Conservation (phyloP, 2,888 invertebrate genomes). For the Tenthredo distinguenda region DNA sequence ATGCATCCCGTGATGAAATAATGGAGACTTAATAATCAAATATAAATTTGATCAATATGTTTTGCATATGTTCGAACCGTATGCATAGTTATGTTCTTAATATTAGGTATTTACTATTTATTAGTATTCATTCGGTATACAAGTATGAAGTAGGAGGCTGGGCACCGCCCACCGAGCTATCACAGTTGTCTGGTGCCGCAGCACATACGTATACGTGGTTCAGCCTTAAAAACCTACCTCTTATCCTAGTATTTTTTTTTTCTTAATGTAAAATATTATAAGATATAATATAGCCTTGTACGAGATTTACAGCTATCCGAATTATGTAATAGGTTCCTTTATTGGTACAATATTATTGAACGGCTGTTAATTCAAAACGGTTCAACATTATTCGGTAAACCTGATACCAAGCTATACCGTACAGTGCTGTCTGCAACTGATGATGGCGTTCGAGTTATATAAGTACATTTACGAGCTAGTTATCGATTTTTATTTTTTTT, state of each 20-base stretch:
- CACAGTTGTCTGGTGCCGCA: conserved; percentile 78
- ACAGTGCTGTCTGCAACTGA: conserved; percentile 67
- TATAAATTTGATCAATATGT: conserved; percentile 44
- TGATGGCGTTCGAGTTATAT: conserved; percentile 61
- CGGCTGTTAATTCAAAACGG: conserved; percentile 18
- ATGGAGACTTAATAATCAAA: conserved; percentile 40
- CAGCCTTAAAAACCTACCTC: conserved; percentile 77
- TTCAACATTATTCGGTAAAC: conserved; percentile 58
- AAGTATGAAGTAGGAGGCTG: conserved; percentile 78
- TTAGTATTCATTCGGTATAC: conserved; percentile 75
- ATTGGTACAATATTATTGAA: conserved; percentile 26
- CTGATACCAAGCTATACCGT: conserved; percentile 67
- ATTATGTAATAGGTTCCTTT: background rate
- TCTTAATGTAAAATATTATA: conserved; percentile 56
- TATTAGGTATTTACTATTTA: conserved; percentile 66
- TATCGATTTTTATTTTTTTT: conserved; percentile 51
- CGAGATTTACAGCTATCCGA: conserved; percentile 36
- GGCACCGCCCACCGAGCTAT: conserved; percentile 79
- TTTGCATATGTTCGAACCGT: conserved; percentile 50
- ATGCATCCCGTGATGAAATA: conserved; percentile 34
- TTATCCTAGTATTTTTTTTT: conserved; percentile 63
- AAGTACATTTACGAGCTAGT: conserved; percentile 49
- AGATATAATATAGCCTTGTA: conserved; percentile 50
- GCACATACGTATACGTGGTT: conserved; percentile 79
- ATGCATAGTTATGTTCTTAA: conserved; percentile 45